Conservation (phyloP, 1,140 invertebrate genomes). For the Camponotus floridanus region DNA sequence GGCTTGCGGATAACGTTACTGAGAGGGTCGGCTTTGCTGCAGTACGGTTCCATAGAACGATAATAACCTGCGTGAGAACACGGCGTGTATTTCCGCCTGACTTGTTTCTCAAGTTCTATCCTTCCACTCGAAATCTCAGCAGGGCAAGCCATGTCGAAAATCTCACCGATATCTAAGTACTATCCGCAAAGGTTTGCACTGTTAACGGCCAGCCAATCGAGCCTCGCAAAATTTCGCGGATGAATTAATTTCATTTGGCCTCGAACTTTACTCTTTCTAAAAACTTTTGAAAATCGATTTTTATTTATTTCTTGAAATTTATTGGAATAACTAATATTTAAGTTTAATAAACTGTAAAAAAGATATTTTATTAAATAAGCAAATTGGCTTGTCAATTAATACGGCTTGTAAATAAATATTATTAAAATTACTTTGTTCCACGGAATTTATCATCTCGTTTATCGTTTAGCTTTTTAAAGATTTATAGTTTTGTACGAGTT, state of each 20-base stretch:
- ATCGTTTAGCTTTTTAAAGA: no score
- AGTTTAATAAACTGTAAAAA: background rate
- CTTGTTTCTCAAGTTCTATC: slow-evolving; percentile 29
- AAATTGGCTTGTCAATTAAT: slow-evolving; percentile 3
- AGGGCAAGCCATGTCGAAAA: slow-evolving; percentile 23
- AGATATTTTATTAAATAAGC: background rate
- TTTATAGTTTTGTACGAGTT: no score
- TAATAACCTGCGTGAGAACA: slow-evolving; percentile 60
- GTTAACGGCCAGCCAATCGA: slow-evolving; percentile 14
- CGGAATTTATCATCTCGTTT: background rate
- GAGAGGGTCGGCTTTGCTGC: background rate
- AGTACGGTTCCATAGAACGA: background rate
- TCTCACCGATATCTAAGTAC: slow-evolving; percentile 37
- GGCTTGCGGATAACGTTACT: slow-evolving; percentile 43
- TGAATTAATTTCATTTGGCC: background rate
- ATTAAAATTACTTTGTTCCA: background rate
- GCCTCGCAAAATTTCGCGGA: background rate
- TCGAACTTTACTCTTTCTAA: background rate
- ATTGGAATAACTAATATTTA: background rate
- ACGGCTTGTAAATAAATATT: background rate
- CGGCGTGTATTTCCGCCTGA: slow-evolving; percentile 45
- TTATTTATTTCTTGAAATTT: background rate
- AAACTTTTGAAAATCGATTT: background rate
- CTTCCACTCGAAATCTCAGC: slow-evolving; percentile 46
- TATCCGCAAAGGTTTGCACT: background rate